Percentiles rank a stretch among this genome's conserved stretches.
These are phyloP conservation scores for Ptyas mucosa DNA, from an alignment of 2,113 vertebrate species.

Conservation along the genomic window DNA sequence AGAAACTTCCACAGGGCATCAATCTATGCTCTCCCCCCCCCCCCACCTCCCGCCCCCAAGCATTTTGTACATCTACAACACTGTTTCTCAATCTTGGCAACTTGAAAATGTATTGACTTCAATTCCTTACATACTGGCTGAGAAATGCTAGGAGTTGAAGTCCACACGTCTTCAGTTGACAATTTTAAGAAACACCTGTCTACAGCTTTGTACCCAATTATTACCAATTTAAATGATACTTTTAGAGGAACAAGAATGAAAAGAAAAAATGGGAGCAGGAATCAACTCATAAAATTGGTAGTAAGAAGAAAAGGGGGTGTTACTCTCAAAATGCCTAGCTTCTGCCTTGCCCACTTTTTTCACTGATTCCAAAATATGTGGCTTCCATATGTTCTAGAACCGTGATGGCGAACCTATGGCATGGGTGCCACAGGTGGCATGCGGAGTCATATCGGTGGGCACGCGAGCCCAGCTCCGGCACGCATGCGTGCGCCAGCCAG, in stretches of 20 bases:
- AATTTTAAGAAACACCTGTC: background rate
- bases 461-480: too few species aligned
- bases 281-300: background rate
- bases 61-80: background rate
- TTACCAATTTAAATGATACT: background rate
- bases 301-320: background rate
- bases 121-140: background rate
- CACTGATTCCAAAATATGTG: background rate
- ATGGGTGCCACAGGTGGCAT: too few species aligned
- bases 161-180: background rate
- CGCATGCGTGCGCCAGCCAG: too few species aligned
- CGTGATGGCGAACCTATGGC: too few species aligned
- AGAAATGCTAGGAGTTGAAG: background rate
- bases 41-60: background rate
- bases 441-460: too few species aligned
- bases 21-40: background rate
- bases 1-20: background rate
- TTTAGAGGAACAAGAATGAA: background rate
- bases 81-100: background rate
- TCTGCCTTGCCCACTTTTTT: background rate
- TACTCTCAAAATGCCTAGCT: background rate
- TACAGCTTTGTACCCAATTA: background rate
- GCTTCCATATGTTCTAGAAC: background rate
- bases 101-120: background rate
- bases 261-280: background rate